Base-by-base conservation (phyloP, 1,140 invertebrate genomes). In the Trachymyrmex septentrionalis region DNA sequence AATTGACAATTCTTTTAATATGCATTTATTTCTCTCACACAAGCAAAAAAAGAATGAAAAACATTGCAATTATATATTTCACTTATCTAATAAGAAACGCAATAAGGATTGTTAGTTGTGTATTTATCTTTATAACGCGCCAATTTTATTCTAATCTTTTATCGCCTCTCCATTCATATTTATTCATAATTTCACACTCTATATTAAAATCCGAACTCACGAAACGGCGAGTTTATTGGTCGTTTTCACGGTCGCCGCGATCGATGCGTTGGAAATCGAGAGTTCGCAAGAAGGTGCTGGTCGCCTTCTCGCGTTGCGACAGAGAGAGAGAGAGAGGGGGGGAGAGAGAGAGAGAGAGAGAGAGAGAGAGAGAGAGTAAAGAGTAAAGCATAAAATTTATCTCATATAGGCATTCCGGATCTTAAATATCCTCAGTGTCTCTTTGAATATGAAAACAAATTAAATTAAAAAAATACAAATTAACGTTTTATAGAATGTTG, bases 201-300 rank as follows among this genome's bases (percentile, higher is more conserved):
- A 38, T 21, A 19, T 34, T 57, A 55, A 71, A 72, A 82, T 71
- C 27, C 48, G 3, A 57, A 81, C 21, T 81, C 34, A 21, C 76
- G 63, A 67, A 48, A 34, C n/a, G 34, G 24, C 14, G 21, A 61
- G 67, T 82, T 72, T 82, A 59, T 44, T 4, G 67, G 38, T 30
- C 53, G 55, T 73, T 73, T 82, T 82, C 53, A 82, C 24, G 50
- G 61, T 44, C 64, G 27, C 38, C 55, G 21, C 87, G 91, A 90
- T 88, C 87, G 75, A 86, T 72, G 53, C 63, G 82, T 57, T 66
- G 59, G 86, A 91, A 90, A 80, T 84, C 84, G 69, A 82, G 71
- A 63, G 80, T 87, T 86, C 61, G 80, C 73, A 57, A 61, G 44
- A 67, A 88, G 71, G 80, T 63, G 80, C 76, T 66, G 73, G 66